Conservation (phyloP, 2,113 vertebrate genomes). For the Trochalopteron elliotii region DNA sequence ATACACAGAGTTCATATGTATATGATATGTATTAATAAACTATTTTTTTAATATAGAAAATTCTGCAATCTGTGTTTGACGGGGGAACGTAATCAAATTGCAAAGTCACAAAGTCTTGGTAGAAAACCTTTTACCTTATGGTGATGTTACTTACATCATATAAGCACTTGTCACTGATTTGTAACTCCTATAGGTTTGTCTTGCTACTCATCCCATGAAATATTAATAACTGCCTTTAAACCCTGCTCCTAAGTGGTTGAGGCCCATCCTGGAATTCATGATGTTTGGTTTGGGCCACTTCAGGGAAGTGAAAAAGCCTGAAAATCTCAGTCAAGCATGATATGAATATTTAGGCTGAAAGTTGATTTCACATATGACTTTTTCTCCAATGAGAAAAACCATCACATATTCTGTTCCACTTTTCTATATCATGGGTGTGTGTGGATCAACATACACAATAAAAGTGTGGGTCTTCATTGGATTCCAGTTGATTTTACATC, state of each 20-base stretch:
- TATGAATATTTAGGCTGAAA: background rate
- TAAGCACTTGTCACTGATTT: background rate
- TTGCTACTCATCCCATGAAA: background rate
- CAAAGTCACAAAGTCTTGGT: background rate
- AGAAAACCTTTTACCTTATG: background rate
- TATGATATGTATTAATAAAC: background rate
- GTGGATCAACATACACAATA: background rate
- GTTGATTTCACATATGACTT: background rate
- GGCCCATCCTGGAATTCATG: background rate
- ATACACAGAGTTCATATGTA: background rate
- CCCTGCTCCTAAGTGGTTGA: background rate
- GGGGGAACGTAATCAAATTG: background rate
- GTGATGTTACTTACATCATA: background rate
- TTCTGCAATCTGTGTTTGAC: background rate
- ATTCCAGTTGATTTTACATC: background rate
- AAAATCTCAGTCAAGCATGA: background rate
- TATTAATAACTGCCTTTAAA: background rate
- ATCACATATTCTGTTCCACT: background rate
- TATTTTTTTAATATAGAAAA: background rate
- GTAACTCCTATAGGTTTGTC: background rate
- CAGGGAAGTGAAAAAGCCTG: background rate
- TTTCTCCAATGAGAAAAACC: background rate
- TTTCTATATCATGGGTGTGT: background rate
- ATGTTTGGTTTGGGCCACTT: background rate
- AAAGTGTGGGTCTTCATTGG: background rate